These are phyloP conservation scores for Solenopsis fugax DNA, from an alignment of 1,140 invertebrate species.

Conservation along the genomic window DNA sequence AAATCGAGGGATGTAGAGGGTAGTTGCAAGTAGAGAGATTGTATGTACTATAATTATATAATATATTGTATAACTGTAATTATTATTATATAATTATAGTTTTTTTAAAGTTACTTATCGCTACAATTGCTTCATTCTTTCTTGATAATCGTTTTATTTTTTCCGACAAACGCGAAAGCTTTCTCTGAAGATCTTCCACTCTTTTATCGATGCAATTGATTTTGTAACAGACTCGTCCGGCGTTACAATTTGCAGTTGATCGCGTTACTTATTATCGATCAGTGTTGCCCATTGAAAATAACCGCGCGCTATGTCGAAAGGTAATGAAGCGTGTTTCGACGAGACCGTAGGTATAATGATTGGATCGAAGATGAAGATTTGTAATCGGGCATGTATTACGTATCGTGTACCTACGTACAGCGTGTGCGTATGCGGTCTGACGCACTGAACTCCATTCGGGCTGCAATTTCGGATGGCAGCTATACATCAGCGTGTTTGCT, in stretches of 20 bases:
- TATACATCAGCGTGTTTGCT: constrained; percentile 42
- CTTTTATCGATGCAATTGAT: background rate
- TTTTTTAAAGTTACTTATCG: background rate
- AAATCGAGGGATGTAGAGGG: too few species aligned
- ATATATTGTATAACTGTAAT: background rate
- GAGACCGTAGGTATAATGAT: background rate
- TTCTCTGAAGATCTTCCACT: background rate
- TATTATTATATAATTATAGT: background rate
- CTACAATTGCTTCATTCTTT: background rate
- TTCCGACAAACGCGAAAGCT: background rate
- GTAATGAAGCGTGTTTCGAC: constrained; percentile 29
- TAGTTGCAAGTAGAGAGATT: too few species aligned
- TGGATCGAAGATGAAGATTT: constrained; percentile 20
- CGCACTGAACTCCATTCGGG: constrained; percentile 3
- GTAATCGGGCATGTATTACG: background rate
- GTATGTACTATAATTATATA: too few species aligned
- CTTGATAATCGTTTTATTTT: too few species aligned
- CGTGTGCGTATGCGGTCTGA: background rate
- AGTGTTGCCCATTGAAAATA: constrained; percentile 14
- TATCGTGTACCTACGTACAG: background rate
- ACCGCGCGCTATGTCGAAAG: background rate
- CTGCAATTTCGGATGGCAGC: constrained; percentile 36
- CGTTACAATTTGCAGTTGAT: background rate
- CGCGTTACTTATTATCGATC: background rate
- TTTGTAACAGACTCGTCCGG: background rate